Evolutionary conservation across 2,797 vertebrate species (phyloP), one percentile per base, ranked within the genome.

Genomic region (Chaetodon trifasciatus): DNA sequence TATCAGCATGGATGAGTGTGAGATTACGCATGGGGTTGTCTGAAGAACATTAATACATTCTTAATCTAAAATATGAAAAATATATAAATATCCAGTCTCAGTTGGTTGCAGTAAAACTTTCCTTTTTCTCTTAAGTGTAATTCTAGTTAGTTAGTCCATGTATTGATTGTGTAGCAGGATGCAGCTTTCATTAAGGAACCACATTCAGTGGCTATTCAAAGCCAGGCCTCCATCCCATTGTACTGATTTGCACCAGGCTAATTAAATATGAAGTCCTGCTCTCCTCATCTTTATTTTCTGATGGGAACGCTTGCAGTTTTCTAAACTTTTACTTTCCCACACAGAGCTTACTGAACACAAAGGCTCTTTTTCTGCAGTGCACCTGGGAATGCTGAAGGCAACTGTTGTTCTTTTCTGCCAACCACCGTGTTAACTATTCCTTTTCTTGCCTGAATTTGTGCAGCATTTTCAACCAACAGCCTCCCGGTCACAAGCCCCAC

Each of bases 351-450:
- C 13, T 61, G 24, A 72, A 62, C 70, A 84, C 61, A 85, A 76
- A 83, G 53, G 35, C 64, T 74, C 47, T 76, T 77, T 79, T 74
- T 72, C 70, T 78, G 39, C 58, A 74, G 37, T 46, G 47, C 55
- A 83, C 81, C 79, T 62, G 62, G 44, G 67, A 75, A 78, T 17
- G 37, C 63, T 60, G 9, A 77, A 82, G 19, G 39, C 70, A 62
- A 10, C 53, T n/a, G 13, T 6, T n/a, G 21, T 63, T 35, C 23
- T 76, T 73, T 57, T 46, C 53, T 57, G 32, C 23, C 37, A 67
- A 3, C 44, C 11, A n/a, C 44, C 16, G 49, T 66, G 49, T 16
- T 40, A 35, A 46, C 47, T 37, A 5, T 50, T 83, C 44, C 2
- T 66, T 64, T 70, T 68, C 50, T 46, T 67, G 46, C n/a, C 1